Percentiles rank a stretch among this genome's conserved stretches.
Conservation (phyloP, 35 echinoderm and acorn worm genomes). For the Acanthaster planci region DNA sequence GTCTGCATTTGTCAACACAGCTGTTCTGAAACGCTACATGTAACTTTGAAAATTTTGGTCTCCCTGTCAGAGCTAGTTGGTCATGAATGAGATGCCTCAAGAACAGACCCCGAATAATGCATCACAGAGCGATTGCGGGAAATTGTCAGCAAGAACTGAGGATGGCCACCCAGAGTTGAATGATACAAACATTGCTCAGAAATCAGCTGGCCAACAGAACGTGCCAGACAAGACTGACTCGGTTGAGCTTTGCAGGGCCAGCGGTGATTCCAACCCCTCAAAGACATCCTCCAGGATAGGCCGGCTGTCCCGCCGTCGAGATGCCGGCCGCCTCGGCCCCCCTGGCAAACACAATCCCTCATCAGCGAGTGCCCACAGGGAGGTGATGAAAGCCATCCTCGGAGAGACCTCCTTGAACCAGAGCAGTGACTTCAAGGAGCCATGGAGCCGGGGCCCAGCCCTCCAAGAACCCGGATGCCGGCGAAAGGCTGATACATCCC, state of each 20-base stretch:
- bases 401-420: constrained; percentile 20
- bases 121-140: no score
- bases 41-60: no score
- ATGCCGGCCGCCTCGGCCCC: background rate
- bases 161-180: no score
- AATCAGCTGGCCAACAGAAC: no score
- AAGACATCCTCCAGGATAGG: background rate
- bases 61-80: no score
- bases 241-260: background rate
- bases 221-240: no score
- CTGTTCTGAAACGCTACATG: no score
- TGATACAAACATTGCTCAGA: no score
- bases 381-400: constrained; percentile 1
- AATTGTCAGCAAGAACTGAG: no score
- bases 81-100: no score
- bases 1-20: no score
- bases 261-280: background rate
- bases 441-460: background rate
- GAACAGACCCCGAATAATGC: no score
- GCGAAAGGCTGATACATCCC: background rate
- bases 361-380: background rate
- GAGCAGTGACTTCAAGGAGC: constrained; percentile 27
- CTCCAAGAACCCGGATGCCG: background rate
- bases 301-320: background rate
- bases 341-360: background rate